Evolutionary conservation across 2,113 vertebrate genomes (phyloP).

Genomic region (Poicephalus gulielmi): DNA sequence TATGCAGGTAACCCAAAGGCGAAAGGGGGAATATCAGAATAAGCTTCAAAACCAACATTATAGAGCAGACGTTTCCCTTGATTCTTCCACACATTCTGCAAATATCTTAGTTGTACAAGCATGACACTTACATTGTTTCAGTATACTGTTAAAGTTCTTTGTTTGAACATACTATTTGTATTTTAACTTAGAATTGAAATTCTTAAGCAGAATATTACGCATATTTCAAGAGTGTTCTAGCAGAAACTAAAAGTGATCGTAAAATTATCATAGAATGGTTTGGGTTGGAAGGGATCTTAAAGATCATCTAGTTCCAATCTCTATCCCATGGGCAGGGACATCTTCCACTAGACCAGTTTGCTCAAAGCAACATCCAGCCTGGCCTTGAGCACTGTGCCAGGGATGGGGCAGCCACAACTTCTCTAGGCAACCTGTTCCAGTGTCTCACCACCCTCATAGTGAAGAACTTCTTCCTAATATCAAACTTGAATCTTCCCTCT

Average conservation of each 20-base stretch:
- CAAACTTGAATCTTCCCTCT: neutral
- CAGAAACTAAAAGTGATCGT: neutral
- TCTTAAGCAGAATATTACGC: neutral
- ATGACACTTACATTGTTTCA: neutral
- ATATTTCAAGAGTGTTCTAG: neutral
- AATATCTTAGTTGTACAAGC: neutral
- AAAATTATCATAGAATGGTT: neutral
- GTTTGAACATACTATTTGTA: neutral
- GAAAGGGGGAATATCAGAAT: neutral
- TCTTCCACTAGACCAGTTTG: neutral
- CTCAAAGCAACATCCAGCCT: neutral
- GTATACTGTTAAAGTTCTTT: neutral
- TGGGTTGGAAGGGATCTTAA: neutral
- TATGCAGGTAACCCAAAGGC: neutral
- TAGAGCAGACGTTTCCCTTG: neutral
- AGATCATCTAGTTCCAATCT: neutral
- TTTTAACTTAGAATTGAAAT: neutral
- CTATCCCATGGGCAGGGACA: neutral
- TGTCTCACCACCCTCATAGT: neutral
- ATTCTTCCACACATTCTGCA: neutral
- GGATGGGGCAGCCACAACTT: neutral
- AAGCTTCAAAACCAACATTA: neutral
- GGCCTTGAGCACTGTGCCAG: neutral
- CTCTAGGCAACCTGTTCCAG: neutral
- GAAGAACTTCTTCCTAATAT: neutral